Conservation (phyloP, 2,797 vertebrate species). For the Labroides dimidiatus region DNA sequence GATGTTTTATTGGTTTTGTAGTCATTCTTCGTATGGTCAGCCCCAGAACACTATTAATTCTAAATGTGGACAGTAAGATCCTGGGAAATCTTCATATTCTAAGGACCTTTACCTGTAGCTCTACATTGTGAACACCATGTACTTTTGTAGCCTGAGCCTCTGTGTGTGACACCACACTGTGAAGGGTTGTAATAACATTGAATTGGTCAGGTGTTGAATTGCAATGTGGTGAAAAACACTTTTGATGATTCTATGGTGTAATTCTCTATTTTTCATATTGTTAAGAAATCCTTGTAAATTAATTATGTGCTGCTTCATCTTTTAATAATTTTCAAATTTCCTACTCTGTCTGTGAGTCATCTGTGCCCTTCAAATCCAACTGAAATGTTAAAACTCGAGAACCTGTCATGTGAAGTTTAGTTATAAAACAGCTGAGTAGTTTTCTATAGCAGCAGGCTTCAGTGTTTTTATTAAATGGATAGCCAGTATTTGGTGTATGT, state of each 20-base stretch:
- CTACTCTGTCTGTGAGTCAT: not conserved
- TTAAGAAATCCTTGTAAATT: not conserved
- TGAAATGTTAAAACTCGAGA: not conserved
- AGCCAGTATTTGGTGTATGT: too few species aligned
- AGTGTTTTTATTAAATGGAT: not conserved
- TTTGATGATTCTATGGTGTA: not conserved
- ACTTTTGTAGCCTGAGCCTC: not conserved
- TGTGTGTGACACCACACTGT: not conserved
- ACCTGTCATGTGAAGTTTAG: not conserved
- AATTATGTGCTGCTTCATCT: too few species aligned
- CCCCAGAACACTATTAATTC: not conserved
- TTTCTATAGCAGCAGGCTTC: too few species aligned
- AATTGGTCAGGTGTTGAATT: not conserved
- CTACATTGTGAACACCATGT: not conserved
- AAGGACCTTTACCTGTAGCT: not conserved
- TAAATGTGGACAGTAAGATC: slow-evolving; percentile 1
- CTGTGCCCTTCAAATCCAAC: too few species aligned
- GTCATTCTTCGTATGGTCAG: slow-evolving; percentile 1
- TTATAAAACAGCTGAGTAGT: too few species aligned
- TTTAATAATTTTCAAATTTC: not conserved
- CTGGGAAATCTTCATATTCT: not conserved
- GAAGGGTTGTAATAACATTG: not conserved
- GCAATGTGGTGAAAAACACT: not conserved
- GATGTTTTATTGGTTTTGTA: not conserved
- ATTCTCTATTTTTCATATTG: not conserved